These are phyloP conservation scores for Albula goreensis DNA, from an alignment of 2,113 vertebrate species.

Conservation along the genomic window DNA sequence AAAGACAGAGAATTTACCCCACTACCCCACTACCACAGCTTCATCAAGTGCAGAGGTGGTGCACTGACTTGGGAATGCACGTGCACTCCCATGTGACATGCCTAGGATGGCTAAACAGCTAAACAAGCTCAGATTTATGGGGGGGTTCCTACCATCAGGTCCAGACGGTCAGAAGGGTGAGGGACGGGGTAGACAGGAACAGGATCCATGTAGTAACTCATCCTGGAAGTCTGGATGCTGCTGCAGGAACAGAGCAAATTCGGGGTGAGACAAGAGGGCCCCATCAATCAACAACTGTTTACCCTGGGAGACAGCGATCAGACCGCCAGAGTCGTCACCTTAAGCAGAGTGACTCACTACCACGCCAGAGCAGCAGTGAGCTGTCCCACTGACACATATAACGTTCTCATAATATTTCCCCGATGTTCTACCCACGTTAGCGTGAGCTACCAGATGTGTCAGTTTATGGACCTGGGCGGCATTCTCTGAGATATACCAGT, in stretches of 20 bases:
- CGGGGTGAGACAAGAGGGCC: conserved; percentile 32
- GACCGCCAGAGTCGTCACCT: background rate
- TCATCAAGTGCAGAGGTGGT: no score
- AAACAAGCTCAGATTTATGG: conserved; percentile 64
- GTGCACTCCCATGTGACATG: conserved; percentile 34
- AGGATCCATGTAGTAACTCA: conserved; percentile 91
- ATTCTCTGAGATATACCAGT: background rate
- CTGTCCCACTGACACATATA: background rate
- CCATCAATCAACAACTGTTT: conserved; percentile 67
- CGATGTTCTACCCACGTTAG: background rate
- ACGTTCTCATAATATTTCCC: background rate
- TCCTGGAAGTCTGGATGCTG: conserved; percentile 62
- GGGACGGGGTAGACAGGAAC: conserved; percentile 67
- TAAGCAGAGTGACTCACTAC: conserved; percentile 36
- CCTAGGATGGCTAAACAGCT: background rate
- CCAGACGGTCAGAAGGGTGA: conserved; percentile 74
- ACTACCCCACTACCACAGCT: no score
- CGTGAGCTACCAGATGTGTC: background rate
- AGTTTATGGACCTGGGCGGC: no score
- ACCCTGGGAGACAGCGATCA: conserved; percentile 39
- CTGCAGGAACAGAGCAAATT: conserved; percentile 33
- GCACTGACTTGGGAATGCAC: no score
- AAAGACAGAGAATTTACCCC: no score
- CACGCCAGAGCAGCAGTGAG: background rate
- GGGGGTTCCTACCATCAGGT: conserved; percentile 76